Percentiles rank a stretch among this genome's conserved stretches.
Evolutionary conservation across 2,888 invertebrate genomes (phyloP).

Genomic region (Toxonevra muliebris): DNA sequence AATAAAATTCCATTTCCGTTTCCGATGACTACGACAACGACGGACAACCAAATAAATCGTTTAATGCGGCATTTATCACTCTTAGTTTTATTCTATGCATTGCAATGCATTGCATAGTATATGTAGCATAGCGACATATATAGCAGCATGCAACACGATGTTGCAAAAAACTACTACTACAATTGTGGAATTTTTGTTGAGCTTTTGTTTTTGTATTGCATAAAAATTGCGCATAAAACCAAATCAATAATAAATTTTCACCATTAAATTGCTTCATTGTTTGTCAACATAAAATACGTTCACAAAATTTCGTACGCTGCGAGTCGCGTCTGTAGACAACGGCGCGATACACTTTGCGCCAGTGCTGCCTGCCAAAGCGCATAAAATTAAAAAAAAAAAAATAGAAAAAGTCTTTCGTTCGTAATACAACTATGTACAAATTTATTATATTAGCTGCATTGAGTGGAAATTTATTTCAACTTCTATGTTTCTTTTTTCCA

Average conservation of each 20-base stretch:
- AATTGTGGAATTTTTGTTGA: neutral
- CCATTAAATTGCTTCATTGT: conserved; percentile 1
- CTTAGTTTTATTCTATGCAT: neutral
- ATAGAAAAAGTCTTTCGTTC: neutral
- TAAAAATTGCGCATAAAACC: conserved; percentile 17
- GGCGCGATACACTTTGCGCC: no score
- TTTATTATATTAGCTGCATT: conserved; percentile 27
- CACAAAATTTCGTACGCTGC: no score
- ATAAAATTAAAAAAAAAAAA: conserved; percentile 1
- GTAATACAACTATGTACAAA: conserved; percentile 1
- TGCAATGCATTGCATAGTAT: no score
- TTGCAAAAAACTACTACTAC: no score
- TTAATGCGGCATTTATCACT: conserved; percentile 3
- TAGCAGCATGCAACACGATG: neutral
- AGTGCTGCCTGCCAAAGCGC: neutral
- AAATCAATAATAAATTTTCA: conserved; percentile 26
- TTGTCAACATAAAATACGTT: neutral
- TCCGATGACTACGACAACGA: no score
- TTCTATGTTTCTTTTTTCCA: neutral
- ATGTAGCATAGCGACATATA: no score
- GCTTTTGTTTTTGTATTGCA: conserved; percentile 1
- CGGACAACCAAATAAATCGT: neutral
- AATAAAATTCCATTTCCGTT: no score
- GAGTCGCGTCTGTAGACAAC: no score
- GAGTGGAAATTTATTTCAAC: conserved; percentile 26